Base-by-base conservation (phyloP, 2,888 invertebrate species). In the Globia sparganii region DNA sequence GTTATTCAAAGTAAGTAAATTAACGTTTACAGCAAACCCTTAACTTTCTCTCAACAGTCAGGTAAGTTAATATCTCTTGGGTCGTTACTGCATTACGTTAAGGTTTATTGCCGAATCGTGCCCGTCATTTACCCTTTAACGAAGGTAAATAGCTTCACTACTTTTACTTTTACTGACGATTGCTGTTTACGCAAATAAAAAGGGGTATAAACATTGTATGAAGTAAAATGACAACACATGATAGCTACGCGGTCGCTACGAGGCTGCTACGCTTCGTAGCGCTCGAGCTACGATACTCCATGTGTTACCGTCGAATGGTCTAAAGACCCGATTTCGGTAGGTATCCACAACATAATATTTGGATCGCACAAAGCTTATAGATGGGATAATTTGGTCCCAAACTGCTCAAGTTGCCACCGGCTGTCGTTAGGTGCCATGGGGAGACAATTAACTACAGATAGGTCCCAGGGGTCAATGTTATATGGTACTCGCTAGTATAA, bases 391-490 rank as follows among this genome's bases (percentile, higher is more conserved):
- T 84, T 82, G 43, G 75, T 56, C 64, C 83, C 78, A 67, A 72
- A 86, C 73, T 86, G 43, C 72, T 78, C 62, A 65, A 85, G 83
- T 73, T 75, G 61, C 70, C 70, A 73, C 82, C 75, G 71, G 75
- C 75, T 75, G 74, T 75, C 83, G 83, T 77, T 78, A 86, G 78
- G 75, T 73, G 68, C 86, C 75, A 82, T 80, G 61, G 78, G 78
- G 61, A 86, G 75, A 86, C 86, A 86, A 84, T 84, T 86, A 84
- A 84, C 78, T 73, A 73, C 78, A 86, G 83, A 84, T 82, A 77
- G 78, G 59, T 61, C 66, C 68, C 75, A 62, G 72, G 70, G 71
- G 86, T 83, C 72, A 80, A 80, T 69, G 65, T 75, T 72, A 62
- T 75, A 40, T 75, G 34, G 64, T 70, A 59, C 69, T 75, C n/a